phyloP scores from a whole-genome alignment of 2,888 invertebrate species.

The Himalopsyche japonica region DNA sequence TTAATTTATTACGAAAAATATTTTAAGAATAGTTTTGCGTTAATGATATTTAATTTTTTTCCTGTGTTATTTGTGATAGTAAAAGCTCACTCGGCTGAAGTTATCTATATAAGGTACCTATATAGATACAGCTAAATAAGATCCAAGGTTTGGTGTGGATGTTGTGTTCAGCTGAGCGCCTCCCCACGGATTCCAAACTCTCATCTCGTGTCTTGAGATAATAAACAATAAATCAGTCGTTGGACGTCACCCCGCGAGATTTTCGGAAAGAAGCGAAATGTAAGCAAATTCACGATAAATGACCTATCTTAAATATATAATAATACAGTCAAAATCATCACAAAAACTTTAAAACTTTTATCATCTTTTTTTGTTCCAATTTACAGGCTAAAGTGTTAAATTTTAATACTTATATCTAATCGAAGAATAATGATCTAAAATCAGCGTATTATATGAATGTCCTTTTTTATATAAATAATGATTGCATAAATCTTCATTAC shows the following conservation, averaged over 20 bases:
- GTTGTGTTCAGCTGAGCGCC: not conserved
- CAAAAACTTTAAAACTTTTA: no score
- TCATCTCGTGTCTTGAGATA: constrained; percentile 39
- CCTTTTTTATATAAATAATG: no score
- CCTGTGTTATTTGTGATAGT: not conserved
- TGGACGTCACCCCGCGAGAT: constrained; percentile 26
- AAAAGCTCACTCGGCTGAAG: not conserved
- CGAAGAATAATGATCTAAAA: no score
- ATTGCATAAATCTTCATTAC: no score
- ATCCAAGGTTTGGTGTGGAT: not conserved
- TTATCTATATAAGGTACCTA: not conserved
- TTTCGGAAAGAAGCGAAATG: not conserved
- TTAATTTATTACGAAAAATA: no score
- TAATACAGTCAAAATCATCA: no score
- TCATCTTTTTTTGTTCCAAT: no score
- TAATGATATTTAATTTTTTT: not conserved
- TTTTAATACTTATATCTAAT: no score
- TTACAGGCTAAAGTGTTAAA: no score
- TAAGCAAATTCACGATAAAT: not conserved
- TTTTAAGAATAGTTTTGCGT: no score
- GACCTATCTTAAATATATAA: no score
- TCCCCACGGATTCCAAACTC: constrained; percentile 27
- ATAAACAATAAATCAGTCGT: constrained; percentile 39
- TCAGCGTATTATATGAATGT: no score
- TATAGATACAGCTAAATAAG: not conserved